Conservation (phyloP, 2,888 invertebrate species). For the Caenorhabditis doughertyi region DNA sequence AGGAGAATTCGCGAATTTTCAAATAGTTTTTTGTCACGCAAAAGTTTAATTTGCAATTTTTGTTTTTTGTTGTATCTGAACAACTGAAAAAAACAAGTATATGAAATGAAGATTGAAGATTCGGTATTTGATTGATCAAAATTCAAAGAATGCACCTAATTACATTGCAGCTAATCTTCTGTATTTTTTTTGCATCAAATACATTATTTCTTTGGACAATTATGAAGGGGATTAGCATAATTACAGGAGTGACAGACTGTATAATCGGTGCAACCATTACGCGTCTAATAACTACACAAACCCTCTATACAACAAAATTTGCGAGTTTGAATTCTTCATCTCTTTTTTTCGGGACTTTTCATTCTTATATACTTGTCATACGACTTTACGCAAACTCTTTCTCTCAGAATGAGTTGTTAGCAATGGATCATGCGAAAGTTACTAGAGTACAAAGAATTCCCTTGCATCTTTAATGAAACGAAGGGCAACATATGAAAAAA, state of each 20-base stretch:
- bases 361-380: conserved; percentile 28
- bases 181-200: conserved; percentile 12
- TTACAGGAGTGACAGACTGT: conserved; percentile 45
- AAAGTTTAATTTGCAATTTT: conserved; percentile 18
- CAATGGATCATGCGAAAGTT: conserved; percentile 19
- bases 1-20: conserved; percentile 45
- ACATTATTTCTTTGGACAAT: conserved; percentile 40
- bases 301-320: conserved; percentile 31
- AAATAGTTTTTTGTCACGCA: conserved; percentile 41
- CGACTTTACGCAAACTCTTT: conserved; percentile 4
- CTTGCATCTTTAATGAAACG: conserved; percentile 38
- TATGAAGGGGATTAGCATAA: conserved; percentile 39
- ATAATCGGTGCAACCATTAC: conserved; percentile 38
- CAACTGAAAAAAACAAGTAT: background rate
- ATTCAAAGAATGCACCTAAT: background rate
- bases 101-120: too few relatives aligned
- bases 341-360: background rate
- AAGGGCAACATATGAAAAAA: background rate
- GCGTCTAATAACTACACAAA: conserved; percentile 42
- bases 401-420: conserved; percentile 42
- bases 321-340: conserved; percentile 1
- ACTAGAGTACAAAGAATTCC: conserved; percentile 42
- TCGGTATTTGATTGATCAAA: too few relatives aligned
- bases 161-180: conserved; percentile 33
- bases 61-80: background rate